Base-by-base conservation (phyloP, 2,113 vertebrate genomes). In the Rhinolophus sinicus region DNA sequence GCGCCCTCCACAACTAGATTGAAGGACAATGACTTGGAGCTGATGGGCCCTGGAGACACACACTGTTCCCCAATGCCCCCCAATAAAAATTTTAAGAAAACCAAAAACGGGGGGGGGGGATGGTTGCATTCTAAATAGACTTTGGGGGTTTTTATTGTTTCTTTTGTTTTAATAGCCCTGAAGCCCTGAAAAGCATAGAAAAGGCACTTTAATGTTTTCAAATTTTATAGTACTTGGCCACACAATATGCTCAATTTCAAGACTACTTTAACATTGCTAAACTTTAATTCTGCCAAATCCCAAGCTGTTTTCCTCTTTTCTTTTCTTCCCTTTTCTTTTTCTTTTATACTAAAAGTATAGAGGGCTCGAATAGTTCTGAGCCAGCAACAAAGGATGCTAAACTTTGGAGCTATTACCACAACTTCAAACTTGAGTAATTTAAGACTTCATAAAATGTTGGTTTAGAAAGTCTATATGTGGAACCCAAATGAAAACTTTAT, bases 381-480 rank as follows among this genome's bases (percentile, higher is more conserved):
- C 88, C 69, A 35, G 33, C 95, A 93, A 97, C 83, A 80, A 97
- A 96, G 98, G 96, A 92, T 98, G 94, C 93, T 76, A 93, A 93
- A 97, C 86, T 94, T 78, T 95, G 95, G 93, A 97, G 96, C 21
- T 67, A 98, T 96, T 93, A 98, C 98, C 98, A 97, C 98, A 98
- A 98, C 97, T 97, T 97, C 96, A 97, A 98, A 97, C 98, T 98
- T 97, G 3, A 47, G 97, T 98, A 99, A 99, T 98, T 98, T 98
- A 98, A 98, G 99, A 98, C 98, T 97, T 98, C 98, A 98, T 97
- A 96, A 98, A 98, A 98, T 98, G 98, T 98, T 97, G 98, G 98
- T 97, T 98, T 98, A 95, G 97, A 97, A 97, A 98, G 95, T 97
- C 98, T 99, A 98, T 98, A 99, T 98, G 98, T 97, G 97, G 98